phyloP scores from a whole-genome alignment of 2,113 vertebrate genomes.

The Pardalotus punctatus region DNA sequence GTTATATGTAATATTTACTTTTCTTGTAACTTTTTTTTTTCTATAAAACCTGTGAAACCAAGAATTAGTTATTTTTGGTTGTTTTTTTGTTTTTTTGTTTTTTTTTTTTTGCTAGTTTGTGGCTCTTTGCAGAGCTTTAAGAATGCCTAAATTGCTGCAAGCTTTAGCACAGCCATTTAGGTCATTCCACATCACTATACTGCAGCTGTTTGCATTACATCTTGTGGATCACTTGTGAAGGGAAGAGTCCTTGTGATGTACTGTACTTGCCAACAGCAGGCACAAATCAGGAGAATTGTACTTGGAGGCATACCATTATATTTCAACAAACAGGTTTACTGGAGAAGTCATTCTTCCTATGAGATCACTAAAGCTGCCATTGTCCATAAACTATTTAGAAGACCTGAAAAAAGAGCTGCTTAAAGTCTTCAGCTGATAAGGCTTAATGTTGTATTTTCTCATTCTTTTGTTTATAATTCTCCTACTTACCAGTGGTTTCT shows the following conservation, averaged over 20 bases:
- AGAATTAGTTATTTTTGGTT: too few species aligned
- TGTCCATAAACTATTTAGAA: slow-evolving; percentile 6
- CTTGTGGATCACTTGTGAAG: neutral
- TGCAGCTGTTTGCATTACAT: neutral
- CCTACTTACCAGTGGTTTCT: neutral
- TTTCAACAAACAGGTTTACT: neutral
- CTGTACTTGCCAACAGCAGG: neutral
- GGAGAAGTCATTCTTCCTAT: slow-evolving; percentile 14
- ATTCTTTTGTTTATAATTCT: neutral
- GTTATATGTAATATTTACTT: neutral
- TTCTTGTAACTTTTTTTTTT: neutral
- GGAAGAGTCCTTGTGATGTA: neutral
- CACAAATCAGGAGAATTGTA: slow-evolving; percentile 1
- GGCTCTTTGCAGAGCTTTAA: neutral
- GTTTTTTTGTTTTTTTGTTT: too few species aligned
- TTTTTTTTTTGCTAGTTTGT: too few species aligned
- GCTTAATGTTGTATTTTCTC: neutral
- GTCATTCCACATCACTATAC: neutral
- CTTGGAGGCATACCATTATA: neutral
- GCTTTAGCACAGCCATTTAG: neutral
- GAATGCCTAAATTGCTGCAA: neutral
- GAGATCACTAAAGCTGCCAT: slow-evolving; percentile 1
- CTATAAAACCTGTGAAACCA: neutral
- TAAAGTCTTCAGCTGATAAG: neutral
- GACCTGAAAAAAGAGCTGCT: neutral